phyloP scores from a whole-genome alignment of 2,797 vertebrate genomes.

The Cuculus canorus region DNA sequence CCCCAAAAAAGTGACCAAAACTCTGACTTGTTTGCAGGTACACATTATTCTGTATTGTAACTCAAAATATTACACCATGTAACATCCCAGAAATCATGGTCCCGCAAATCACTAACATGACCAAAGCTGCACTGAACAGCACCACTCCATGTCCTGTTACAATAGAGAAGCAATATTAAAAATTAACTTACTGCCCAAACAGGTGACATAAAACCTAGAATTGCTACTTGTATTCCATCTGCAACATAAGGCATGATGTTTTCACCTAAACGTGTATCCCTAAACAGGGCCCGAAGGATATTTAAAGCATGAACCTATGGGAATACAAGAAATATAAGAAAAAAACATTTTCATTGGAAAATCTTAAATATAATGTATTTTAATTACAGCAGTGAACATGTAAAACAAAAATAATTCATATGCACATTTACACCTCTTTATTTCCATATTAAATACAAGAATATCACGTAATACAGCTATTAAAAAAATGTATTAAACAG shows the following conservation, averaged over 20 bases:
- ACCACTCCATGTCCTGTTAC: not conserved
- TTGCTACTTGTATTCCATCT: slow-evolving; percentile 89
- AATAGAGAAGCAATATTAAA: not conserved
- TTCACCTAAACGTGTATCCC: slow-evolving; percentile 93
- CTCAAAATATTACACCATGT: not conserved
- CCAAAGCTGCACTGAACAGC: not conserved
- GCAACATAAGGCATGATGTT: slow-evolving; percentile 92
- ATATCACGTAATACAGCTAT: not conserved
- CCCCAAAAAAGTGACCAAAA: not conserved
- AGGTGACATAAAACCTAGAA: slow-evolving; percentile 93
- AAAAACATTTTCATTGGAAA: not conserved
- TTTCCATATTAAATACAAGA: not conserved
- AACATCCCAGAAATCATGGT: not conserved
- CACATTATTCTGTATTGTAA: not conserved
- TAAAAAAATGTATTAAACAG: not conserved
- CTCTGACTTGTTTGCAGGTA: not conserved
- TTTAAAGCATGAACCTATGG: slow-evolving; percentile 94
- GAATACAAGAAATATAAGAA: not conserved
- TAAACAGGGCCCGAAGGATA: slow-evolving; percentile 91
- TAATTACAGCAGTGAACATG: not conserved
- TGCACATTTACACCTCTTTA: not conserved
- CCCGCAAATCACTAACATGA: not conserved
- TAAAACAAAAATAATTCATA: not conserved
- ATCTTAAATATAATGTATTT: not conserved
- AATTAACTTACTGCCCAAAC: slow-evolving; percentile 93